Evolutionary conservation across 2,797 vertebrate genomes (phyloP), one percentile per base, ranked within the genome.

Genomic region (Darevskia mixta): DNA sequence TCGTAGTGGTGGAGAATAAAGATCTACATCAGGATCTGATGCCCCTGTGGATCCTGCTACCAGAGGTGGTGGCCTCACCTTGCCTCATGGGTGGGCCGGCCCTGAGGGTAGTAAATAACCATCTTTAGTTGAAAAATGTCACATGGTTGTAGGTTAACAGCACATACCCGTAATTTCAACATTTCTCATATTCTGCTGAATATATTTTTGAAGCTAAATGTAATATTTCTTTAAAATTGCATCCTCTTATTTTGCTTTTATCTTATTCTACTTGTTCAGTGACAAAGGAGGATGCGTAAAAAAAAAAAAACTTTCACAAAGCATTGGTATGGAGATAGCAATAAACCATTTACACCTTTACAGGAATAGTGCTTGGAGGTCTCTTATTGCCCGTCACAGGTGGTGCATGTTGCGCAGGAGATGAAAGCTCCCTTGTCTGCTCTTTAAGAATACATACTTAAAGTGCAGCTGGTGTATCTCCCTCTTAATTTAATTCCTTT

Each of bases 401-500:
- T 45, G 71, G 8, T 82, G 71, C 79, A 82, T n/a, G 32, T 75
- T 87, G 61, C 5, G 69, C 71, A 81, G 58, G 38, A 73, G 72
- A 87, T 66, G 23, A 87, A 82, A 75, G 38, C 79, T 87, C 79
- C 64, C 67, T 69, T 87, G 78, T 11, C 67, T 81, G 17, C 35
- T 81, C 67, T 87, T 82, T 75, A 82, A 61, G 13, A 64, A 61
- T 61, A 66, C 73, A 38, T 75, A 82, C 75, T 87, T 82, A 75
- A 87, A 87, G 69, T 82, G 69, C 79, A 87, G 86, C 86, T 87
- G 79, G 69, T 82, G 55, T 87, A 75, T 75, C 79, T 82, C 2
- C 58, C 32, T 80, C 77, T 87, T 87, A 87, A 87, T 87, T 87
- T 82, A 75, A 87, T 81, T 82, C 69, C 58, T 29, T 82, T 87